Percentiles rank a stretch among this genome's conserved stretches.
phyloP scores from a whole-genome alignment of 1,140 invertebrate genomes.

The Caenorhabditis latens region DNA sequence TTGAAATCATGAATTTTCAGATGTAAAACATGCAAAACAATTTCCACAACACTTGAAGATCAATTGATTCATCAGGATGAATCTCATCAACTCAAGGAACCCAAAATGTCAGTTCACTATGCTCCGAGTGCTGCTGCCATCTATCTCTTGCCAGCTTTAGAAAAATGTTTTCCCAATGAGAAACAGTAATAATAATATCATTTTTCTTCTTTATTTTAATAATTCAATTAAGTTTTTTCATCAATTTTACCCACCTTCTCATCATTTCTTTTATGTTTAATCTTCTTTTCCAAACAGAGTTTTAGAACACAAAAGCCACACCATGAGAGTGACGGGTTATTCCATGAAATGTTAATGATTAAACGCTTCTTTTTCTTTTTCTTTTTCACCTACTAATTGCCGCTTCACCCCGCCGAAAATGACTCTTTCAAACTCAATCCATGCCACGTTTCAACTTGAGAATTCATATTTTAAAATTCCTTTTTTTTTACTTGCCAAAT shows the following conservation, averaged over 20 bases:
- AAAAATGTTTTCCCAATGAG: not conserved
- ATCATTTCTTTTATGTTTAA: not conserved
- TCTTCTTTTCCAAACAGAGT: not conserved
- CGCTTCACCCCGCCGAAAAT: not conserved
- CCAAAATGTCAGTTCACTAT: constrained; percentile 38
- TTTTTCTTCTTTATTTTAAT: not conserved
- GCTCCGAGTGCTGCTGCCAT: constrained; percentile 39
- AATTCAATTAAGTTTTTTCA: not conserved
- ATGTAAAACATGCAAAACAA: constrained; percentile 64
- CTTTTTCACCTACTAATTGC: not conserved
- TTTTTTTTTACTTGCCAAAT: not conserved
- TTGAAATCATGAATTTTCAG: constrained; percentile 5
- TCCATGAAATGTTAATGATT: no score
- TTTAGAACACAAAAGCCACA: constrained; percentile 26
- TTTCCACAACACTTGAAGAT: constrained; percentile 38
- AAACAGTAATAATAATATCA: not conserved
- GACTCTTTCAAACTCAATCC: constrained; percentile 35
- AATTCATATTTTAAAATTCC: not conserved
- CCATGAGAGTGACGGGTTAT: constrained; percentile 31
- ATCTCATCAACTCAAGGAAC: constrained; percentile 23
- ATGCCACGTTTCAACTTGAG: not conserved
- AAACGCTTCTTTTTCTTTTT: no score
- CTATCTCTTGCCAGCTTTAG: constrained; percentile 30
- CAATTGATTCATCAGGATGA: constrained; percentile 54
- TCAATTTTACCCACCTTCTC: constrained; percentile 1